Conservation (phyloP, 2,888 invertebrate genomes). For the Drosophila ezoana region DNA sequence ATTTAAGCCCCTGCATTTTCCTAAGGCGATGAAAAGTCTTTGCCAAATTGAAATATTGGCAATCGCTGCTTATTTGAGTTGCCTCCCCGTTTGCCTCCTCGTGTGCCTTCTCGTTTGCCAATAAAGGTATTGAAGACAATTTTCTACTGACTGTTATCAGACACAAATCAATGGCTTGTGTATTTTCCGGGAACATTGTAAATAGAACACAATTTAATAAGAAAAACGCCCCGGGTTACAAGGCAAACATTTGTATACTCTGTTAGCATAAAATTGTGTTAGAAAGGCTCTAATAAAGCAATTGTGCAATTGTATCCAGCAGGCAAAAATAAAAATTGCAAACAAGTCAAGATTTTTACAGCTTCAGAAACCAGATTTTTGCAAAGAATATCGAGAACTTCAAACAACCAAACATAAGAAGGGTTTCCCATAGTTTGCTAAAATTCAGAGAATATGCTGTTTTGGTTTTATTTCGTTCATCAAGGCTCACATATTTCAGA, state of each 20-base stretch:
- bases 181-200: conserved; percentile 3
- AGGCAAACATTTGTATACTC: neutral
- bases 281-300: neutral
- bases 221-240: conserved; percentile 5
- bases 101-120: neutral
- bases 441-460: too few species aligned
- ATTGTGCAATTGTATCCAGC: neutral
- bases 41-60: conserved; percentile 33
- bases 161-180: conserved; percentile 21
- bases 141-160: conserved; percentile 12
- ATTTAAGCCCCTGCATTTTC: conserved; percentile 21
- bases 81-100: too few species aligned
- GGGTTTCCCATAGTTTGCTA: too few species aligned
- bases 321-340: neutral
- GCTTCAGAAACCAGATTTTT: too few species aligned
- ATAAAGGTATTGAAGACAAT: conserved; percentile 6
- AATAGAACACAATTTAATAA: conserved; percentile 8
- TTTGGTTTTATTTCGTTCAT: too few species aligned
- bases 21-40: conserved; percentile 22
- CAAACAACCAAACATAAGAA: too few species aligned
- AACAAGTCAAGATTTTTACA: neutral
- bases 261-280: neutral
- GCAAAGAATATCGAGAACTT: too few species aligned
- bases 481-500: too few species aligned
- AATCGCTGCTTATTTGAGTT: conserved; percentile 17